Base-by-base conservation (phyloP, 2,888 invertebrate genomes). In the Tortricodes alternella region DNA sequence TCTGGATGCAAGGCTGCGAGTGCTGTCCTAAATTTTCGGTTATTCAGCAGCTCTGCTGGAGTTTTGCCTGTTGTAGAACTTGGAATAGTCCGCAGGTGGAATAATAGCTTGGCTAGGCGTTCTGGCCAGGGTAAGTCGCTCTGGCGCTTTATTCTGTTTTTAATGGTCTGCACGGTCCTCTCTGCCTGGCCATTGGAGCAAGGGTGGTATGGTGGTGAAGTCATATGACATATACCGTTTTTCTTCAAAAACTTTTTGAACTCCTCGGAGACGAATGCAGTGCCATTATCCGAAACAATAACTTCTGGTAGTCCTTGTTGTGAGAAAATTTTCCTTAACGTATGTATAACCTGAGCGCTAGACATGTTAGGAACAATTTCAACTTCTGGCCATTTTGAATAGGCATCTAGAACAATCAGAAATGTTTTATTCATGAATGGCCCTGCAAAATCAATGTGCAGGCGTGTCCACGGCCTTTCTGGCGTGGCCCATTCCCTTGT, bases 281-380 rank as follows among this genome's bases (percentile, higher is more conserved):
- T 11, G 1, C 62, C 62, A 44, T 62, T 62, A 32, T 61, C 61
- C 4, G 48, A 48, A 0, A 61, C 59, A 0, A 61, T 1, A 0
- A 48, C 19, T 16, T 60, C 53, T 6, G 59, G 59, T 1, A 56
- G 21, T 1, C 59, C 61, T 9, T 57, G 37, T 4, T 29, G 23
- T 21, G 59, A 44, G 55, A 59, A 62, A n/a, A 58, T 51, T 2
- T 35, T 23, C 37, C 59, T 35, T 7, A 61, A 37, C 9, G 19
- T 5, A 8, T 18, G 19, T 13, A 62, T 62, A 1, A 35, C 41
- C 5, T 7, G 15, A 9, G 9, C 7, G 11, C 27, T 21, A 3
- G 34, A 16, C 13, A 39, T 56, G 11, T 57, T 21, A 21, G 21
- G 21, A 21, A 21, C 3, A 21, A n/a, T n/a, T n/a, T n/a, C n/a